Conservation (phyloP, 2,113 vertebrate species). For the Peromyscus leucopus region DNA sequence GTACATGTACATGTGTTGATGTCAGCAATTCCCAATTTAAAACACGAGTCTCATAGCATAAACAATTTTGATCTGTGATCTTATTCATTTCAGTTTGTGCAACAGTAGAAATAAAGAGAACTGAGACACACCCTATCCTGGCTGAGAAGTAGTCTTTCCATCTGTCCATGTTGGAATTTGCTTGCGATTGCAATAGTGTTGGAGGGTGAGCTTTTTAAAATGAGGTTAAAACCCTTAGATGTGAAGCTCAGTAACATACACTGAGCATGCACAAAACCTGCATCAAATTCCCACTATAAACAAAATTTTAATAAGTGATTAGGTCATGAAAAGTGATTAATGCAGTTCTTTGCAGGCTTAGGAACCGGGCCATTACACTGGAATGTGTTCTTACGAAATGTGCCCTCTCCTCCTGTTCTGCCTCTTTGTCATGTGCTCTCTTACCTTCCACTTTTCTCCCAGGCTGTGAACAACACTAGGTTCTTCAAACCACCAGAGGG, state of each 20-base stretch:
- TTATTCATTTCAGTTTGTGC: slow-evolving; percentile 20
- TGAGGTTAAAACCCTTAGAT: background rate
- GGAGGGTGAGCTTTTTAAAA: background rate
- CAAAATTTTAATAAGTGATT: background rate
- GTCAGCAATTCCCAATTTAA: background rate
- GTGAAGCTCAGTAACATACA: too few relatives aligned
- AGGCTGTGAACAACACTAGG: too few relatives aligned
- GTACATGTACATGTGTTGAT: accelerated
- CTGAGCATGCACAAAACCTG: background rate
- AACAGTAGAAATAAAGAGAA: slow-evolving; percentile 24
- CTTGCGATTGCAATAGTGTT: background rate
- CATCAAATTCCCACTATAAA: background rate
- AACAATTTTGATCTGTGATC: background rate
- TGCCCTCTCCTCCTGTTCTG: background rate
- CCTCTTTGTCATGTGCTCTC: background rate
- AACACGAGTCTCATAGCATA: background rate
- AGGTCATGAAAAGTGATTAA: background rate
- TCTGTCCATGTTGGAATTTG: background rate
- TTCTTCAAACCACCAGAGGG: too few relatives aligned
- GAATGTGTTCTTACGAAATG: background rate
- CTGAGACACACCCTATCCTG: background rate
- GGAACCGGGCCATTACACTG: background rate
- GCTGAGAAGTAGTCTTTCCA: background rate
- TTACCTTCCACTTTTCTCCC: background rate
- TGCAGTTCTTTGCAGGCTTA: background rate